Evolutionary conservation across 2,113 vertebrate species (phyloP), one percentile per base, ranked within the genome.

Genomic region (Hiodon tergisus): DNA sequence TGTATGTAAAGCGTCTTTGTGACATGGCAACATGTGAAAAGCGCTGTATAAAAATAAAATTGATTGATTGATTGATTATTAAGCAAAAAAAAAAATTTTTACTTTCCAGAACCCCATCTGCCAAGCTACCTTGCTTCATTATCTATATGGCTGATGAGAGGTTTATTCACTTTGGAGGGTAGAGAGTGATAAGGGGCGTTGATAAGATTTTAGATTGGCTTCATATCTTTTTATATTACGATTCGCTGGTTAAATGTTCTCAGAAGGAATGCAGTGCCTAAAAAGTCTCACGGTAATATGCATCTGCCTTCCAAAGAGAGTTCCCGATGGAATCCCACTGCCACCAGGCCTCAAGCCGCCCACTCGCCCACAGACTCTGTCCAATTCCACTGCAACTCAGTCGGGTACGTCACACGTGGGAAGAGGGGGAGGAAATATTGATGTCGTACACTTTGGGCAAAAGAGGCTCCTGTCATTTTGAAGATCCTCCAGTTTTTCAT

Each of bases 261-360:
- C 61, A 62, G 53, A 57, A 11, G n/a, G 54, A 47, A 51, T 16
- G 55, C 46, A 62, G 16, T 53, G 55, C 13, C 3, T 46, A 62
- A 52, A 55, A 57, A 67, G 63, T 6, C 3, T 54, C 54, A 17
- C 55, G 4, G 14, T 70, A 7, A 69, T 68, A 75, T n/a, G 70
- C 58, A 47, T 75, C 48, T 71, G 65, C 61, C 11, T n/a, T 65
- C 69, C 51, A 47, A 80, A 92, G 89, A 85, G 55, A 50, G 4
- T 85, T 67, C 81, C 88, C 13, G 88, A 71, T 75, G 91, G 91
- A 62, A 92, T 92, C 69, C 91, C 91, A 11, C 85, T 89, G 52
- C 91, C 91, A 4, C 89, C 91, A 0, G 85, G 75, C 77, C 81
- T 91, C n/a, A 85, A 85, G 58, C 90, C 91, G 0, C 91, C 91